A percentile compares a stretch with the other conserved stretches of the same genome.
These are phyloP conservation scores for Ochlodes sylvanus DNA, from an alignment of 2,888 invertebrate species.

Conservation along the genomic window DNA sequence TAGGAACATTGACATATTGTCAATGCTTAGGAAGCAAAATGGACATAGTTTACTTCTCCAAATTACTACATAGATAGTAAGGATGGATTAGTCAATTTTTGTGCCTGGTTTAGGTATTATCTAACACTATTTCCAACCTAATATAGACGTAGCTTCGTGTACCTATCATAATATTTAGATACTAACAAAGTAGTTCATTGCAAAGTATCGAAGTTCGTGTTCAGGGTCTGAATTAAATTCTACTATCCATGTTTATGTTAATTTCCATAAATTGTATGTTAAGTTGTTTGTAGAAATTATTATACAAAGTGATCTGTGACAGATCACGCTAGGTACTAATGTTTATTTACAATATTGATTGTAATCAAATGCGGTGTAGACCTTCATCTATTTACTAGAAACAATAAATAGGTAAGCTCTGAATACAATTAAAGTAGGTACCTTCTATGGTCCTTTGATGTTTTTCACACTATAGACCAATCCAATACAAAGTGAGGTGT, in stretches of 20 bases:
- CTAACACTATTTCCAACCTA: too few species aligned
- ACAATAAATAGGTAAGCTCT: slow-evolving; percentile 6
- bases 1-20: too few species aligned
- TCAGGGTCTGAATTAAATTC: not conserved
- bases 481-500: too few species aligned
- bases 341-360: not conserved
- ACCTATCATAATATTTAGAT: too few species aligned
- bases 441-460: not conserved
- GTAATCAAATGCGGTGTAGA: slow-evolving; percentile 2
- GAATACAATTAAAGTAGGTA: slow-evolving; percentile 22
- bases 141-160: too few species aligned
- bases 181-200: not conserved
- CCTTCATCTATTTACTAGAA: slow-evolving; percentile 24
- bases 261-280: slow-evolving; percentile 2
- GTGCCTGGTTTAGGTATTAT: too few species aligned
- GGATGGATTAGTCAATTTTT: too few species aligned
- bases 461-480: not conserved
- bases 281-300: slow-evolving; percentile 6
- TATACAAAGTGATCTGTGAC: slow-evolving; percentile 3
- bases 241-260: not conserved
- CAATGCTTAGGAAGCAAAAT: too few species aligned
- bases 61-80: too few species aligned
- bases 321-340: slow-evolving; percentile 18
- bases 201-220: not conserved
- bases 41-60: too few species aligned